Evolutionary conservation across 2,888 invertebrate genomes (phyloP), one percentile per base, ranked within the genome.

Genomic region (Caprella mutica): DNA sequence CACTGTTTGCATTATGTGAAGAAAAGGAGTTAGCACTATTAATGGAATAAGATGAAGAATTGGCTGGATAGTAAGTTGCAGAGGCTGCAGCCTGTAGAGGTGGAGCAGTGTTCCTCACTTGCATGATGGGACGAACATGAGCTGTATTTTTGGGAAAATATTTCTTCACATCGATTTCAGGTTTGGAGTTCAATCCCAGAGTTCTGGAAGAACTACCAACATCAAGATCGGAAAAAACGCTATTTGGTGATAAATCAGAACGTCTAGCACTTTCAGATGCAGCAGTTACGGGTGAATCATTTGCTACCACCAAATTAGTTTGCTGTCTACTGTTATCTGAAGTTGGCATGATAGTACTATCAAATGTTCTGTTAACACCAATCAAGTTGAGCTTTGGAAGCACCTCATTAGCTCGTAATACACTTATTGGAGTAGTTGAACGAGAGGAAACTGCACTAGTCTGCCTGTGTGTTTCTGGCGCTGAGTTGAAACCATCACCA

Each of bases 151-250:
- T 63, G 14, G 56, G 51, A 39, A 63, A 63, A 30, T 53, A 63
- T 43, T 55, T 51, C 5, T 57, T 52, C 2, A 57, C 57, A 27
- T 63, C 63, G 27, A 63, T 33, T 9, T 39, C 42, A 17, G 56
- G 52, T 19, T 57, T 29, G 3, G 59, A 43, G n/a, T 44, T 9
- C 9, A 63, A 19, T 42, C 63, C 63, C 23, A 63, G 38, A 29
- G 63, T 59, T 27, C 48, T 50, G 3, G 63, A 63, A 6, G 59
- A 63, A 8, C 35, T 46, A 24, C 56, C 43, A 35, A 59, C 52
- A 33, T 55, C 59, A 3, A 63, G 51, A 24, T 63, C 63, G 14
- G 59, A 59, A 43, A 63, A 59, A 35, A 57, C 59, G 51, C 43
- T 44, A 23, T 23, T 27, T 8, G 48, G 6, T 30, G n/a, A n/a